A percentile compares a stretch with the other conserved stretches of the same genome.
Evolutionary conservation across 2,888 invertebrate genomes (phyloP).

Genomic region (Cryptus armator): DNA sequence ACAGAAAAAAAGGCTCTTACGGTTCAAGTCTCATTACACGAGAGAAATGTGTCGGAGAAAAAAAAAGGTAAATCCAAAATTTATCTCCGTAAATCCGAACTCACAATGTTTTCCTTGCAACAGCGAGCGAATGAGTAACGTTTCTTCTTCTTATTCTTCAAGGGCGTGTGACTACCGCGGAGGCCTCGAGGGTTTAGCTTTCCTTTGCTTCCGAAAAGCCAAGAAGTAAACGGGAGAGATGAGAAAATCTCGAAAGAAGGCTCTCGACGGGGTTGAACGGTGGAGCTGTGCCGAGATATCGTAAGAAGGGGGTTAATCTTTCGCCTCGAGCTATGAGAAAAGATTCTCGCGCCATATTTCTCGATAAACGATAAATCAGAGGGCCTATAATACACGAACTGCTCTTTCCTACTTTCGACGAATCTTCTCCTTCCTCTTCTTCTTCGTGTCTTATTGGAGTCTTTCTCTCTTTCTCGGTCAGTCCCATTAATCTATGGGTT

Average conservation of each 20-base stretch:
- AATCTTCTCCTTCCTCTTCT: constrained; percentile 30
- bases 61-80: constrained; percentile 32
- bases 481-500: constrained; percentile 85
- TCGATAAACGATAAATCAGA: constrained; percentile 85
- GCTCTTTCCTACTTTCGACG: constrained; percentile 57
- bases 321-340: constrained; percentile 74
- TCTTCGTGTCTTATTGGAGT: constrained; percentile 75
- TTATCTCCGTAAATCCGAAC: constrained; percentile 38
- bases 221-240: constrained; percentile 24
- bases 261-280: constrained; percentile 26
- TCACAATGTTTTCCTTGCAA: constrained; percentile 40
- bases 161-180: background rate
- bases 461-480: constrained; percentile 54
- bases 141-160: constrained; percentile 43
- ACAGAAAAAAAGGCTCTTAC: background rate
- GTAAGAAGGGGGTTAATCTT: constrained; percentile 81
- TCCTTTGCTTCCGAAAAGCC: constrained; percentile 31
- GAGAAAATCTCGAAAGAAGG: constrained; percentile 54
- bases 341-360: constrained; percentile 82
- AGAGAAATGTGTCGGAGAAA: background rate
- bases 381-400: constrained; percentile 74
- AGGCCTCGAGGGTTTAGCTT: constrained; percentile 49
- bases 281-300: constrained; percentile 44
- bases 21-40: background rate
- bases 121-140: constrained; percentile 43